Conservation (phyloP, 2,888 invertebrate species). For the Drosophila putrida region DNA sequence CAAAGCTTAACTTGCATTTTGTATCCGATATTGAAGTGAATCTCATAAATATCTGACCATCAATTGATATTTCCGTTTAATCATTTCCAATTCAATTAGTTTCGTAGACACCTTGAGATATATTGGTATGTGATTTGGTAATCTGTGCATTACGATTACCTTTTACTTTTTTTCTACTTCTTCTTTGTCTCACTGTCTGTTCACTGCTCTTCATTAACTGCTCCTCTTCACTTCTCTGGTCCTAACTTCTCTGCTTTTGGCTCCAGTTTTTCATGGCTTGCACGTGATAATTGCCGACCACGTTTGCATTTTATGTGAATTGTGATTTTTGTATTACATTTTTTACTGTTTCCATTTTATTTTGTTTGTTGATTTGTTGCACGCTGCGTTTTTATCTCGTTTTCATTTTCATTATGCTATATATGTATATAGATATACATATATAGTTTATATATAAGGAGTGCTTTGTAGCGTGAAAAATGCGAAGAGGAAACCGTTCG, state of each 20-base stretch:
- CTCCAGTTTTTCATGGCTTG: slow-evolving; percentile 70
- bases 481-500: slow-evolving; percentile 57
- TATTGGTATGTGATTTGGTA: slow-evolving; percentile 37
- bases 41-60: neutral
- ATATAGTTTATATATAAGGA: slow-evolving; percentile 12
- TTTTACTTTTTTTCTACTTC: slow-evolving; percentile 50
- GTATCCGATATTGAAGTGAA: neutral
- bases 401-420: slow-evolving; percentile 61
- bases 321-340: slow-evolving; percentile 39
- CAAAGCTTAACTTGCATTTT: neutral
- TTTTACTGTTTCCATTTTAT: slow-evolving; percentile 32
- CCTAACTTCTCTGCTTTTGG: slow-evolving; percentile 14
- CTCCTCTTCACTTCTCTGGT: neutral
- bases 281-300: slow-evolving; percentile 70
- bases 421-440: slow-evolving; percentile 12
- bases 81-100: slow-evolving; percentile 10
- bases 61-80: slow-evolving; percentile 1
- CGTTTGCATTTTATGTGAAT: slow-evolving; percentile 48
- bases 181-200: neutral
- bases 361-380: slow-evolving; percentile 8
- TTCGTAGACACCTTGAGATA: slow-evolving; percentile 21
- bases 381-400: slow-evolving; percentile 42
- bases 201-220: neutral
- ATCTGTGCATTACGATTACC: slow-evolving; percentile 31
- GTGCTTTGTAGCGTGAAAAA: slow-evolving; percentile 70